These are phyloP conservation scores for Pseudococcus longispinus DNA, from an alignment of 2,888 invertebrate genomes.

Conservation along the genomic window DNA sequence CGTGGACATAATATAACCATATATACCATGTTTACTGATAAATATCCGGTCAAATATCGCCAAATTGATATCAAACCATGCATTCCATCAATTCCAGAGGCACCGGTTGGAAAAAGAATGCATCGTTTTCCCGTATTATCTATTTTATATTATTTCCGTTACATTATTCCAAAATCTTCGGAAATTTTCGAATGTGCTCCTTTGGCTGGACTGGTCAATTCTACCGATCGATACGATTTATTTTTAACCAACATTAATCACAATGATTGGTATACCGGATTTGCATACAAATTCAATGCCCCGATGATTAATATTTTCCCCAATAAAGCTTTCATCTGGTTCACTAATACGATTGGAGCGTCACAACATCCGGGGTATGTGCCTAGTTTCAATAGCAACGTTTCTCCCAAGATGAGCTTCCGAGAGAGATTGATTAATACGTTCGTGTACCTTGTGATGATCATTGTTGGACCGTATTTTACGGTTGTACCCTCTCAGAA, in stretches of 20 bases:
- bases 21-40: constrained; percentile 36
- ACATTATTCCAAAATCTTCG: neutral
- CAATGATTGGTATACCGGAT: constrained; percentile 1
- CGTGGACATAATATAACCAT: constrained; percentile 15
- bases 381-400: neutral
- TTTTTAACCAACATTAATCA: constrained; percentile 15
- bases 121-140: neutral
- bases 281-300: constrained; percentile 10
- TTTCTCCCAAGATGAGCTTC: constrained; percentile 2
- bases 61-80: constrained; percentile 24
- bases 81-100: neutral
- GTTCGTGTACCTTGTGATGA: neutral
- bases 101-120: neutral
- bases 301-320: constrained; percentile 27
- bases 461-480: neutral
- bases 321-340: constrained; percentile 58
- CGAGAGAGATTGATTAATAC: neutral
- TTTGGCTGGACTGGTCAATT: constrained; percentile 2
- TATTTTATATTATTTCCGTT: neutral
- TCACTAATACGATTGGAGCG: constrained; percentile 58
- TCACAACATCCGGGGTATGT: constrained; percentile 58
- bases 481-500: neutral
- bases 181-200: neutral
- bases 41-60: neutral
- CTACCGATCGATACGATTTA: constrained; percentile 57